Evolutionary conservation across 2,888 invertebrate species (phyloP).

Genomic region (Pherbina coryleti): DNA sequence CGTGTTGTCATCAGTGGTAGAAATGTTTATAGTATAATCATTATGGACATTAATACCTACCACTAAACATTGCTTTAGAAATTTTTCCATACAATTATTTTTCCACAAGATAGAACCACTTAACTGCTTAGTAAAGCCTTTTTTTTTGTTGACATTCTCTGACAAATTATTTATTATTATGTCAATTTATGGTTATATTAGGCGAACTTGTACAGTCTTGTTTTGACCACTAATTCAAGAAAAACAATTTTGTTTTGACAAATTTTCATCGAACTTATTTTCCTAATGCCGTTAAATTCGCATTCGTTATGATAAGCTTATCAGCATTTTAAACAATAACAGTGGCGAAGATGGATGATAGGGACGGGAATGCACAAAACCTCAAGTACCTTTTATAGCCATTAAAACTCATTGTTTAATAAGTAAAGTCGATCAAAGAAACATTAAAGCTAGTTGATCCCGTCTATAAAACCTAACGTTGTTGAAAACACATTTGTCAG

Average conservation of each 20-base stretch:
- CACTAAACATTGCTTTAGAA: too few relatives aligned
- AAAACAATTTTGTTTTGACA: constrained; percentile 3
- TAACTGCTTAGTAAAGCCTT: too few relatives aligned
- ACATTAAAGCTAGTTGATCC: too few relatives aligned
- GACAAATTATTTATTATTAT: constrained; percentile 1
- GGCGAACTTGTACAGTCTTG: constrained; percentile 8
- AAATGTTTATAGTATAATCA: too few relatives aligned
- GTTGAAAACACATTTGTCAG: not conserved
- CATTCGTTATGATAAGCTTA: constrained; percentile 27
- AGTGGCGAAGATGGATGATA: too few relatives aligned
- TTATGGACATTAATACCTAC: too few relatives aligned
- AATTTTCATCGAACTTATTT: not conserved
- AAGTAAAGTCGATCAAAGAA: too few relatives aligned
- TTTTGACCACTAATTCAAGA: not conserved
- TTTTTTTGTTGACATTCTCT: too few relatives aligned
- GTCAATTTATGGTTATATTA: not conserved
- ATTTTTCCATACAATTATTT: too few relatives aligned
- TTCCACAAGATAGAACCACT: too few relatives aligned
- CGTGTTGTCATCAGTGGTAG: too few relatives aligned
- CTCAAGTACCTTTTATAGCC: not conserved
- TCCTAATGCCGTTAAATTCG: not conserved
- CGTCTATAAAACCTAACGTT: not conserved
- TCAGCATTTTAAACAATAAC: not conserved
- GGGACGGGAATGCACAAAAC: not conserved
- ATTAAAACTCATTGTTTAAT: not conserved